These are phyloP conservation scores for Clavelina lepadiformis DNA, from an alignment of 23 tunicate species.

Conservation along the genomic window DNA sequence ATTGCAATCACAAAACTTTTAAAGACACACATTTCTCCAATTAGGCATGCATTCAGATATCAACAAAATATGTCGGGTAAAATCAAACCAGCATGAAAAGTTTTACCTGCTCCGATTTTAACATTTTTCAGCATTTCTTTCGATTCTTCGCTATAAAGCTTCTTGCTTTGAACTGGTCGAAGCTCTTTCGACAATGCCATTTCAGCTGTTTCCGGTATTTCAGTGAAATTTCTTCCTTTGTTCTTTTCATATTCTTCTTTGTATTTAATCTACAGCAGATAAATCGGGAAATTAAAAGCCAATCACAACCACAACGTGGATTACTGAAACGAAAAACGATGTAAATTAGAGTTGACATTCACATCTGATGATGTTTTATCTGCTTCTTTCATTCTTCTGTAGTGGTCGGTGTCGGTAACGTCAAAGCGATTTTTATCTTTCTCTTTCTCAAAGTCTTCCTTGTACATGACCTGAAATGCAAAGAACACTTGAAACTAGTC, in stretches of 20 bases:
- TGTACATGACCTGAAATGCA: slow-evolving; percentile 57
- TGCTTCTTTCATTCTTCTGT: slow-evolving; percentile 46
- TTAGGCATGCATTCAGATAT: too few species aligned
- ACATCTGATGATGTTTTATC: too few species aligned
- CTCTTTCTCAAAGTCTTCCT: slow-evolving; percentile 41
- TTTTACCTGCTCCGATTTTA: slow-evolving; percentile 40
- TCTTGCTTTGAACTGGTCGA: slow-evolving; percentile 57
- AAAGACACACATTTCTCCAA: too few species aligned
- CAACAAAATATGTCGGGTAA: too few species aligned
- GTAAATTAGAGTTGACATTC: too few species aligned
- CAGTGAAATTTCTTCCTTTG: slow-evolving; percentile 48
- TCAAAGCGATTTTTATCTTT: slow-evolving; percentile 42
- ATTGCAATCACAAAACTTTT: too few species aligned
- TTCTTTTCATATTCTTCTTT: slow-evolving; percentile 55
- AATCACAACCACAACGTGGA: too few species aligned
- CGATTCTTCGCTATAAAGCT: slow-evolving; percentile 37
- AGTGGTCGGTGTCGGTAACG: slow-evolving; percentile 64
- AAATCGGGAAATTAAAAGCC: too few species aligned
- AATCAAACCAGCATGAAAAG: too few species aligned
- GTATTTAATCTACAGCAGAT: slow-evolving; percentile 68
- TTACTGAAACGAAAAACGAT: too few species aligned
- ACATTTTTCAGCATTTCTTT: slow-evolving; percentile 38
- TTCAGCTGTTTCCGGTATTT: slow-evolving; percentile 60
- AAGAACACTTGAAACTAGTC: too few species aligned
- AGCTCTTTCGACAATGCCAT: slow-evolving; percentile 74